These are phyloP conservation scores for Eublepharis macularius DNA, from an alignment of 2,113 vertebrate species.

Conservation along the genomic window DNA sequence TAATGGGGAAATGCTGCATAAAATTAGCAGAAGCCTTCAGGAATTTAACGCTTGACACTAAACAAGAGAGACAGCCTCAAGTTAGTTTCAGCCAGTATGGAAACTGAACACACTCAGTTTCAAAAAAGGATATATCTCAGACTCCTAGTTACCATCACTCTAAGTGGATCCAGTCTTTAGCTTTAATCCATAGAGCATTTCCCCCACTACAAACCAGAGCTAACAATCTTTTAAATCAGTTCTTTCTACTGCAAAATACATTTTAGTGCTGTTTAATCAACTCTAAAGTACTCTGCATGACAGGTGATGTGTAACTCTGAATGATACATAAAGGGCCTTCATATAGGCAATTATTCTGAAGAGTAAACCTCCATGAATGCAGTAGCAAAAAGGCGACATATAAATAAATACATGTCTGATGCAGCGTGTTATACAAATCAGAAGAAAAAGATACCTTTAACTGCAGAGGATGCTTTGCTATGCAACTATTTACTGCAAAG, in stretches of 20 bases:
- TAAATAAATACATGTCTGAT: background rate
- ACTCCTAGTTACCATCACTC: background rate
- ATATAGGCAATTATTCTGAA: background rate
- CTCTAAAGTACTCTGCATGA: background rate
- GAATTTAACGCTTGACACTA: background rate
- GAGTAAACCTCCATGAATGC: too few species aligned
- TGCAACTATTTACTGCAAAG: background rate
- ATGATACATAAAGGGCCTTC: background rate
- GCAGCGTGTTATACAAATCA: background rate
- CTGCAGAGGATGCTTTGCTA: background rate
- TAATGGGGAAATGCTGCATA: background rate
- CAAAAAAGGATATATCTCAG: background rate
- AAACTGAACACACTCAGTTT: slow-evolving; percentile 4
- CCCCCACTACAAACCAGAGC: background rate
- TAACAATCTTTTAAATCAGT: background rate
- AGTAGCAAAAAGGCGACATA: too few species aligned
- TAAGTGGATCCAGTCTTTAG: background rate
- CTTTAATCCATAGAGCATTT: background rate
- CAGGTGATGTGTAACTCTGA: background rate
- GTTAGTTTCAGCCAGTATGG: background rate
- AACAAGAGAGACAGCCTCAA: background rate
- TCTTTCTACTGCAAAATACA: background rate
- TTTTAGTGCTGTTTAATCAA: background rate
- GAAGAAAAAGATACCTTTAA: background rate
- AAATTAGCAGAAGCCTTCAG: background rate